A percentile compares a stretch with the other conserved stretches of the same genome.
Conservation (phyloP, 2,888 invertebrate genomes). For the Sminthurinus aureus region DNA sequence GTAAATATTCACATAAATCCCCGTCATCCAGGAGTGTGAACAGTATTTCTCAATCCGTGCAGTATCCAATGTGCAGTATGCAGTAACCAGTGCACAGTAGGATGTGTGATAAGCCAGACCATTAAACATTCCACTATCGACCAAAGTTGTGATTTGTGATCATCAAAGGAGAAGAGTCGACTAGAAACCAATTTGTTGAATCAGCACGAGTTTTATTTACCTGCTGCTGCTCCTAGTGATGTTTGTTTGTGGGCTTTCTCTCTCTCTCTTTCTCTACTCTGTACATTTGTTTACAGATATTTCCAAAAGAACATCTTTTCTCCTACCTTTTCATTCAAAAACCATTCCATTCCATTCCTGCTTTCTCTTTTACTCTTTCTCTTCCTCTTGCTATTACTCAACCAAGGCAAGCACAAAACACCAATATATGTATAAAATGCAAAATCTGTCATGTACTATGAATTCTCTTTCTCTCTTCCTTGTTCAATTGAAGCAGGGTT, state of each 20-base stretch:
- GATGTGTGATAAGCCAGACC: not conserved
- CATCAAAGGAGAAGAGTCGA: not conserved
- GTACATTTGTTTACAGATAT: no score
- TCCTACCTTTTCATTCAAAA: not conserved
- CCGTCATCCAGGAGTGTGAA: no score
- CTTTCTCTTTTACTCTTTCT: not conserved
- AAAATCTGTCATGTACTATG: no score
- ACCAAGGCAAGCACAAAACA: no score
- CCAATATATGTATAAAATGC: no score
- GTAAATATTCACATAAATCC: no score
- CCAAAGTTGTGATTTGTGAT: not conserved
- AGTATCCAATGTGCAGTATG: not conserved
- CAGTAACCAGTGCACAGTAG: not conserved
- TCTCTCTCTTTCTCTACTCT: slow-evolving; percentile 16
- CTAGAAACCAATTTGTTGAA: not conserved
- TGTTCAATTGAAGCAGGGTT: no score
- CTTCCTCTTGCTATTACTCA: not conserved
- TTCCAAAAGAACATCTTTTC: no score
- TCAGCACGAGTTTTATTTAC: slow-evolving; percentile 26
- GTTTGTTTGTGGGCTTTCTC: not conserved
- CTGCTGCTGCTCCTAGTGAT: not conserved
- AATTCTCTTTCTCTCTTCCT: no score
- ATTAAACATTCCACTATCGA: not conserved
- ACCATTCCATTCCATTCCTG: no score
- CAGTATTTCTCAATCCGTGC: not conserved